Conservation (phyloP, 1,140 invertebrate genomes). For the Babylonia areolata region DNA sequence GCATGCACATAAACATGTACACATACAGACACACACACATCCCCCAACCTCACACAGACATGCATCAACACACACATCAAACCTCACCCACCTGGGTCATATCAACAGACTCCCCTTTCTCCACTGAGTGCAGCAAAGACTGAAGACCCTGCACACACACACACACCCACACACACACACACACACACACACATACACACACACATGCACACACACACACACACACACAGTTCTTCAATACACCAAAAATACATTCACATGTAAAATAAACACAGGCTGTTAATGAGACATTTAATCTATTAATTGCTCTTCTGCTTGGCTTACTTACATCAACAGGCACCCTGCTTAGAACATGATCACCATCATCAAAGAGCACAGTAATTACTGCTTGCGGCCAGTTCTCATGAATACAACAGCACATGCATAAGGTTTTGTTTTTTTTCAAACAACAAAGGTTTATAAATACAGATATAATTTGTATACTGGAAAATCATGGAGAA, state of each 20-base stretch:
- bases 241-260: too few species aligned
- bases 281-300: not conserved
- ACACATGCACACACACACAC: not conserved
- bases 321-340: not conserved
- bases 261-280: too few species aligned
- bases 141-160: conserved; percentile 84
- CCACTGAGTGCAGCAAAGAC: conserved; percentile 85
- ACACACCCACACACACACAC: too few species aligned
- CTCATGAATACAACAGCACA: too few species aligned
- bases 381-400: not conserved
- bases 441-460: too few species aligned
- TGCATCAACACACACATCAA: too few species aligned
- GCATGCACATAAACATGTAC: not conserved
- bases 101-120: conserved; percentile 86
- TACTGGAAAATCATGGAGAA: too few species aligned
- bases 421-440: too few species aligned
- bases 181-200: not conserved
- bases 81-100: conserved; percentile 76
- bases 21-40: not conserved
- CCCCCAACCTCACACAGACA: too few species aligned
- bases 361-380: too few species aligned
- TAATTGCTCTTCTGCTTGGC: not conserved
- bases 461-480: too few species aligned
- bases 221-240: not conserved
- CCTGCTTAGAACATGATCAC: not conserved